These are phyloP conservation scores for Pan troglodytes DNA, from an alignment of 2,113 vertebrate species.

Conservation along the genomic window NHGRI_mPanTro3-v2.1_pri NC_072420.2:23302501-23303000, in stretches of 20 bases:
- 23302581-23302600: no score
- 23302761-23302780: background rate
- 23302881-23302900: background rate
- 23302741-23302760: background rate
- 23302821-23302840: background rate
- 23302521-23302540: no score
- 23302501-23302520: no score
- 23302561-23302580: no score
- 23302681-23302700: no score
- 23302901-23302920: background rate
- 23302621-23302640: no score
- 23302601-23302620: no score
- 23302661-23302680: no score
- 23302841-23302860: background rate
- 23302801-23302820: background rate
- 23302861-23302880: background rate
- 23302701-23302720: no score
- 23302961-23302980: background rate
- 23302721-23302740: no score
- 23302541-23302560: no score
- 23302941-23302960: background rate
- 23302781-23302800: background rate
- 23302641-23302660: no score
- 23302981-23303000: background rate
- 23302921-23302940: background rate